Evolutionary conservation across 2,113 vertebrate species (phyloP), one percentile per base, ranked within the genome.

Genomic region (Hippocampus guttulatus): DNA sequence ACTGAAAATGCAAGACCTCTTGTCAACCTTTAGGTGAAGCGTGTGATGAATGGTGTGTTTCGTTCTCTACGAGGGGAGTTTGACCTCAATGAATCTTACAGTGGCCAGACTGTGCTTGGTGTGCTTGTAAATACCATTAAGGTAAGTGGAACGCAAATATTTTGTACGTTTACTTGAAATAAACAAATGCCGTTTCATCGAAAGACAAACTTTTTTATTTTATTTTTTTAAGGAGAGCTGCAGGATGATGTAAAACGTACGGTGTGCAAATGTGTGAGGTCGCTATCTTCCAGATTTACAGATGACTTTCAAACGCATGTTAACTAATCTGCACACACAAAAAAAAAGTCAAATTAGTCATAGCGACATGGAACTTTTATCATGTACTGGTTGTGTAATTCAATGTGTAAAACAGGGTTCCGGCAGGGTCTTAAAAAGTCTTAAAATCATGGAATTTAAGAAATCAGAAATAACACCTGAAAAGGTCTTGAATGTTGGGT

Each of bases 21-120:
- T 64, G 3, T 83, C 27, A 80, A 8, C 15, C 12, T 66, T 0
- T 87, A 99, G 97, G 95, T 99, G 25, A 99, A 99, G 91, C 95
- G 93, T 57, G 96, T 96, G 73, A 99, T 99, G 97, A 99, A 99
- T 1, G 91, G 93, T 0, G 97, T 99, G 2, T 99, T 98, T 77
- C 97, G 96, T 6, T 94, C 94, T 6, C 89, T 99, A 67, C 84
- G 96, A 16, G 92, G 91, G 11, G 93, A 98, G 83, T 98, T 99
- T 77, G 94, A 96, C 51, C 84, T 96, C 75, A 88, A 90, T 0
- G 95, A 98, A 57, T 90, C 87, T 0, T 99, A 99, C 84, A 91
- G 82, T 0, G 97, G 97, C 74, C 92, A 93, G 80, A 87, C 84
- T 0, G 90, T 98, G 33, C 91, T 99, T 54, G 87, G 89, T 0